phyloP scores from a whole-genome alignment of 2,797 vertebrate genomes.

The Aplochiton taeniatus region DNA sequence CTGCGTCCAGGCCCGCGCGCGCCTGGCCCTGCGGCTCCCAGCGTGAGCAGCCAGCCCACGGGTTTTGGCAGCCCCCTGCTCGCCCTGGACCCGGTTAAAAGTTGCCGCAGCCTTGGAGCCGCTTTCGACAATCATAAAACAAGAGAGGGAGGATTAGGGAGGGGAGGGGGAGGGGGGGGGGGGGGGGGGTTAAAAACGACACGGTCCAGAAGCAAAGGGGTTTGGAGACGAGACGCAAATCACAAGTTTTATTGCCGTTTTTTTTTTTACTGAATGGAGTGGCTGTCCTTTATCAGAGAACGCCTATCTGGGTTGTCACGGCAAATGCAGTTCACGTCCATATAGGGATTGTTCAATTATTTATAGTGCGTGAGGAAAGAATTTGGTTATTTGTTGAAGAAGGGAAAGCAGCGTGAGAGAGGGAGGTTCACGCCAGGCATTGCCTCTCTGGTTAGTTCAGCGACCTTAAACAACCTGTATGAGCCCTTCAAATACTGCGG shows the following conservation, averaged over 20 bases:
- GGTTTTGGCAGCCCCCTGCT: conserved; percentile 38
- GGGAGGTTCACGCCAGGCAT: not conserved
- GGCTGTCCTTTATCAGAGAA: conserved; percentile 16
- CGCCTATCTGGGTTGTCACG: too few species aligned
- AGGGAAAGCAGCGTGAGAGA: conserved; percentile 19
- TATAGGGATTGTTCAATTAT: too few species aligned
- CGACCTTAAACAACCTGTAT: too few species aligned
- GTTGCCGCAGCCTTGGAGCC: conserved; percentile 55
- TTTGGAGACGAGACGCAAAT: conserved; percentile 41
- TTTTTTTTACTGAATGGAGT: conserved; percentile 21
- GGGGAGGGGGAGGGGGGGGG: conserved; percentile 6
- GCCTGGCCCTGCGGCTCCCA: not conserved
- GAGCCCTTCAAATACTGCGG: too few species aligned
- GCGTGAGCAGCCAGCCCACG: conserved; percentile 14
- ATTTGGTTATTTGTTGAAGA: too few species aligned
- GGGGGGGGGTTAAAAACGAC: conserved; percentile 26
- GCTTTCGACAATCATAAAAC: conserved; percentile 48
- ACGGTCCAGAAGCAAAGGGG: conserved; percentile 36
- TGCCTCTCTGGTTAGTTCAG: not conserved
- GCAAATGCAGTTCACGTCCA: too few species aligned
- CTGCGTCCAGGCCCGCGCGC: too few species aligned
- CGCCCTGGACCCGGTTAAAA: conserved; percentile 54
- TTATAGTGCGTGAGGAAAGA: too few species aligned
- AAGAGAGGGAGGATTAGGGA: conserved; percentile 31
- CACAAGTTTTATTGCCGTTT: conserved; percentile 10